These are phyloP conservation scores for Eriocheir sinensis DNA, from an alignment of 1,140 invertebrate genomes.

Conservation along the genomic window DNA sequence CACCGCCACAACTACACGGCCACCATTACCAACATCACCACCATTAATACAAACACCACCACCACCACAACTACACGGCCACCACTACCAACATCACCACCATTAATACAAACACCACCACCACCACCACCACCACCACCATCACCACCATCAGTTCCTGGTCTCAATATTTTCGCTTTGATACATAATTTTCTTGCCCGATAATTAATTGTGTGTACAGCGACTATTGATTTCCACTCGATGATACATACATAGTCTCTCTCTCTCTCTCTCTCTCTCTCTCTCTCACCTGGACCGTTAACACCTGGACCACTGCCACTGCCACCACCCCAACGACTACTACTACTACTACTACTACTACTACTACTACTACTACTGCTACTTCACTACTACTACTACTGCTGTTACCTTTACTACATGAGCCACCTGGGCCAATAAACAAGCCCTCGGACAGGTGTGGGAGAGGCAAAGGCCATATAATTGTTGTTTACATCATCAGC, in stretches of 20 bases:
- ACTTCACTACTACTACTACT: neutral
- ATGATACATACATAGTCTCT: too few relatives aligned
- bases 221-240: too few relatives aligned
- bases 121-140: neutral
- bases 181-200: too few relatives aligned
- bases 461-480: neutral
- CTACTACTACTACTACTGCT: neutral
- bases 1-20: neutral
- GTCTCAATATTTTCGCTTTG: too few relatives aligned
- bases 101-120: too few relatives aligned
- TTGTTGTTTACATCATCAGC: slow-evolving; percentile 19
- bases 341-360: neutral
- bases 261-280: too few relatives aligned
- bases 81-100: neutral
- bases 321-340: neutral
- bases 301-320: neutral
- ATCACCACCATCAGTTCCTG: neutral
- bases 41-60: too few relatives aligned
- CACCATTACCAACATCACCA: too few relatives aligned
- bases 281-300: too few relatives aligned
- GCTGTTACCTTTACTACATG: neutral
- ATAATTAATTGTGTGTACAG: too few relatives aligned
- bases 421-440: neutral
- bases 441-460: neutral
- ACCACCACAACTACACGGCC: neutral